A percentile compares a stretch with the other conserved stretches of the same genome.
Conservation (phyloP, 2,113 vertebrate species). For the Corythaixoides concolor region DNA sequence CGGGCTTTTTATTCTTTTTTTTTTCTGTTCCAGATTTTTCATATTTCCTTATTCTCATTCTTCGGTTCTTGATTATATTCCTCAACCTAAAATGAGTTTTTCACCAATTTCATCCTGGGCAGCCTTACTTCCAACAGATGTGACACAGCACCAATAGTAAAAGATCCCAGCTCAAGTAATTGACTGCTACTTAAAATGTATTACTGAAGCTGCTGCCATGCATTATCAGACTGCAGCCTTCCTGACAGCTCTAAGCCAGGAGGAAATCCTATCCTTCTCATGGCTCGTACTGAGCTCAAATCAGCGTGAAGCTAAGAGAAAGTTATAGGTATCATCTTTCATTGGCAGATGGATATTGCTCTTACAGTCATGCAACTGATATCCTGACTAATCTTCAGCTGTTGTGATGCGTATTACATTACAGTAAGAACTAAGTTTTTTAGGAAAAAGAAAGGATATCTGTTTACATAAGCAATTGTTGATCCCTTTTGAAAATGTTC, state of each 20-base stretch:
- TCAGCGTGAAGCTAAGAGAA: not conserved
- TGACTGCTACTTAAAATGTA: fast-evolving
- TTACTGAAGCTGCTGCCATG: not conserved
- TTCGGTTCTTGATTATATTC: not conserved
- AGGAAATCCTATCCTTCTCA: not conserved
- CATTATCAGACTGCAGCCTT: not conserved
- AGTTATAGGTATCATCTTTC: not conserved
- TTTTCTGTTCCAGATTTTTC: not conserved
- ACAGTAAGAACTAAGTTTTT: not conserved
- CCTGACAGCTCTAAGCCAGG: not conserved
- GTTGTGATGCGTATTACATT: not conserved
- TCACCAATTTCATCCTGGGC: not conserved
- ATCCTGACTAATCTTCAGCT: not conserved
- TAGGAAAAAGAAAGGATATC: not conserved
- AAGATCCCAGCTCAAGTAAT: not conserved
- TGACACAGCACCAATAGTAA: not conserved
- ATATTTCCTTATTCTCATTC: not conserved
- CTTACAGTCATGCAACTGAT: not conserved
- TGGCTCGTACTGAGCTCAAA: not conserved
- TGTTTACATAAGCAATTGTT: not conserved
- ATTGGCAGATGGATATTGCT: not conserved
- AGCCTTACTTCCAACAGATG: not conserved
- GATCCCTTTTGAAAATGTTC: fast-evolving
- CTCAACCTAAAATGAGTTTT: not conserved
- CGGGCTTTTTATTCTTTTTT: not conserved